Evolutionary conservation across 2,797 vertebrate species (phyloP).

Genomic region (Sus cebifrons): DNA sequence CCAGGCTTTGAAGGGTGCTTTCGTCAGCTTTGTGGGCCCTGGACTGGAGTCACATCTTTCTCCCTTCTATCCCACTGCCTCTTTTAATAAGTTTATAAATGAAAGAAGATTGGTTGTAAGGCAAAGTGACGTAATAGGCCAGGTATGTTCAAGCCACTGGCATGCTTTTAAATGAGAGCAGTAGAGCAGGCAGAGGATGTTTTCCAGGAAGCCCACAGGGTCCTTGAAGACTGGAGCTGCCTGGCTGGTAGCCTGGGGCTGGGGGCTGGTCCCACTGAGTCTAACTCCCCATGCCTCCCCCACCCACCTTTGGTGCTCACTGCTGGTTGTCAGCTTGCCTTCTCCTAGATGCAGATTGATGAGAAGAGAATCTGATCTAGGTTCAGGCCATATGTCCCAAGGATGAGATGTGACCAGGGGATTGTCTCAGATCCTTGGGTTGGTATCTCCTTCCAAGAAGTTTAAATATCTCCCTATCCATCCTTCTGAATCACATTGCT

Average conservation of each 20-base stretch:
- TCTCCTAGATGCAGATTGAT: neutral
- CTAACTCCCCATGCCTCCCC: neutral
- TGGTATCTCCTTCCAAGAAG: neutral
- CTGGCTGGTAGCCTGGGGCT: fast-evolving
- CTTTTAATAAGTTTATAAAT: neutral
- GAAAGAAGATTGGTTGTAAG: neutral
- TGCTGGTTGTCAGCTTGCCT: neutral
- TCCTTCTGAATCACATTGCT: neutral
- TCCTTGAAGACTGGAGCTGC: too few relatives aligned
- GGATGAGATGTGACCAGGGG: neutral
- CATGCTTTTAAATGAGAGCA: neutral
- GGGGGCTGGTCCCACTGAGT: too few relatives aligned
- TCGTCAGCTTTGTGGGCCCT: neutral
- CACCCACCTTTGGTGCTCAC: neutral
- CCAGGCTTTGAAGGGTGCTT: neutral
- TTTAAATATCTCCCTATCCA: neutral
- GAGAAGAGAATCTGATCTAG: conserved; percentile 18
- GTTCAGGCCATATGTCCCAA: neutral
- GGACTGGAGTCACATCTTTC: neutral
- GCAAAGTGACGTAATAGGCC: neutral
- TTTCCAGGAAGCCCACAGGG: neutral
- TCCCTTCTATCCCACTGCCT: neutral
- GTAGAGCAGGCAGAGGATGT: neutral
- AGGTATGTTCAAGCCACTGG: neutral
- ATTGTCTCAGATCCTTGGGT: neutral